Evolutionary conservation across 53 echinoderm and acorn worm genomes (phyloP), one percentile per base, ranked within the genome.

Genomic region (Astropecten irregularis): DNA sequence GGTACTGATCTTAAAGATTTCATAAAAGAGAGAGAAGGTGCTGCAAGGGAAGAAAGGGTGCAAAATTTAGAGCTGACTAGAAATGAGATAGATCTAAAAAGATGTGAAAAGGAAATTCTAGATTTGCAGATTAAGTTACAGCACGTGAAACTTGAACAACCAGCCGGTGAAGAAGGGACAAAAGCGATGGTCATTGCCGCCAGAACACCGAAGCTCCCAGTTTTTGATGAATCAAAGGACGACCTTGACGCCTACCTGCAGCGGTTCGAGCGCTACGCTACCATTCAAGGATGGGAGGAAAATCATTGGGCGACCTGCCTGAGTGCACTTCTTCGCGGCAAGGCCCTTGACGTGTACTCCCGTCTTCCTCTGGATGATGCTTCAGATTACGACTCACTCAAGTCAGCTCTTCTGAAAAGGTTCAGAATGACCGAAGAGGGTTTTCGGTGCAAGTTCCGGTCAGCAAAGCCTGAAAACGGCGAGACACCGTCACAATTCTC

Each of bases 221-320:
- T 58, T 8, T 90, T 86, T 69, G 61, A 70, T 48, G 88, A 91
- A 22, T 58, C 66, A n/a, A 82, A 51, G 21, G 90, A 86, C 39
- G 71, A 90, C 46, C 18, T 91, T 3, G 92, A 84, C 51, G 84
- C 88, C 7, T 90, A 90, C 48, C 40, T 90, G 29, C 58, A 77
- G 31, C 52, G 84, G 29, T 89, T n/a, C n/a, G n/a, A n/a, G n/a
- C n/a, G n/a, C n/a, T n/a, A n/a, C n/a, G n/a, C n/a, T n/a, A n/a
- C n/a, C 3, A 74, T 40, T 35, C 90, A 90, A 8, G 49, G 49
- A 49, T 49, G 49, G 49, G 49, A 49, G 15, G 9, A 2, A 2
- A n/a, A 49, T 8, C 2, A 8, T 8, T 49, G 49, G 49, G 49
- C 49, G 9, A 49, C 9, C n/a, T 49, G 49, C 9, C 11, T 42